Conservation (phyloP, 2,888 invertebrate genomes). For the Argynnis bischoffii region DNA sequence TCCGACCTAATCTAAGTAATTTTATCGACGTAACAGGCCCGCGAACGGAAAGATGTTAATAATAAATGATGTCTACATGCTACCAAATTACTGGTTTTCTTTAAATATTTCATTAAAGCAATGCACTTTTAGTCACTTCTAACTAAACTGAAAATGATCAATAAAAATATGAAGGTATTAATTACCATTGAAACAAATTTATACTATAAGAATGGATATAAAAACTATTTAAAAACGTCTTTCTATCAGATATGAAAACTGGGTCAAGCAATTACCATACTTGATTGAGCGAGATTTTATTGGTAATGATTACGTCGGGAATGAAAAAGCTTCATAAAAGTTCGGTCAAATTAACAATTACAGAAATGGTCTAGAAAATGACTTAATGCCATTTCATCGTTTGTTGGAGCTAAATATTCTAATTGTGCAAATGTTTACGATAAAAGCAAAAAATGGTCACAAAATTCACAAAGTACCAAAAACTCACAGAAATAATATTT, state of each 20-base stretch:
- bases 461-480: conserved; percentile 22
- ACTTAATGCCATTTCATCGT: conserved; percentile 5
- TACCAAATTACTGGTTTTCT: too few species aligned
- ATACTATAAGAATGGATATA: neutral
- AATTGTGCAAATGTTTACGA: conserved; percentile 15
- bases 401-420: conserved; percentile 2
- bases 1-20: too few species aligned
- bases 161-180: conserved; percentile 13
- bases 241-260: conserved; percentile 13
- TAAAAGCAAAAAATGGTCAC: conserved; percentile 4
- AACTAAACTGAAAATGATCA: conserved; percentile 7
- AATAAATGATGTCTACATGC: too few species aligned
- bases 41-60: too few species aligned
- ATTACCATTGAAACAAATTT: conserved; percentile 8
- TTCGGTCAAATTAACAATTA: conserved; percentile 5
- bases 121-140: neutral
- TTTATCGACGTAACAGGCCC: too few species aligned
- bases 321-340: conserved; percentile 2
- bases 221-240: conserved; percentile 13
- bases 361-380: conserved; percentile 7
- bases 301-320: conserved; percentile 19
- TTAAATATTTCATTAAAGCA: too few species aligned
- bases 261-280: conserved; percentile 22
- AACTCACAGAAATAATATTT: conserved; percentile 28
- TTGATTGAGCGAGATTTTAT: conserved; percentile 24